Percentiles rank a stretch among this genome's conserved stretches.
Evolutionary conservation across 2,113 vertebrate genomes (phyloP).

Genomic region (Phrynocephalus versicolor): DNA sequence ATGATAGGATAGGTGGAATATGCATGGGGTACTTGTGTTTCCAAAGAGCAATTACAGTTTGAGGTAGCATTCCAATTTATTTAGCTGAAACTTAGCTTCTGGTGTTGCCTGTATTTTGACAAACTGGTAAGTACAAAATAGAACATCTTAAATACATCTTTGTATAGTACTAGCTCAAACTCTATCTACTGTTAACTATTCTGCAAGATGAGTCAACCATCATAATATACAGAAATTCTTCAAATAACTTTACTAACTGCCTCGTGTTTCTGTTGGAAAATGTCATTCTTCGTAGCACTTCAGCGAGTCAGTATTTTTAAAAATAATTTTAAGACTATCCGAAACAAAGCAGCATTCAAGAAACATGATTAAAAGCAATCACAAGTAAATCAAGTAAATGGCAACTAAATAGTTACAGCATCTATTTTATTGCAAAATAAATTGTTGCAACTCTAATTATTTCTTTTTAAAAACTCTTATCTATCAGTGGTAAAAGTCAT

Average conservation of each 20-base stretch:
- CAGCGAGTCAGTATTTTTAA: neutral
- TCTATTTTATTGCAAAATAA: conserved; percentile 74
- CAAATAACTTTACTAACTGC: neutral
- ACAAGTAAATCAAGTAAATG: conserved; percentile 17
- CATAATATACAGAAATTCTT: neutral
- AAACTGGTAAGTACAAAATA: conserved; percentile 8
- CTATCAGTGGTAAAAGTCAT: conserved; percentile 73
- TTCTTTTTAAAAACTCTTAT: conserved; percentile 73
- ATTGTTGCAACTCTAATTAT: conserved; percentile 53
- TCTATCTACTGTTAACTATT: neutral
- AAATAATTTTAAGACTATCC: neutral
- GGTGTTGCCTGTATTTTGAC: neutral
- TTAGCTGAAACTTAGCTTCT: neutral
- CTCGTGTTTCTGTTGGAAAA: neutral
- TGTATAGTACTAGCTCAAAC: neutral
- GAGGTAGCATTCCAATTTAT: conserved; percentile 21
- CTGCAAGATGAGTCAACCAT: neutral
- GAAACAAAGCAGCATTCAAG: neutral
- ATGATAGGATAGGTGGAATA: neutral
- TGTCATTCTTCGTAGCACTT: neutral
- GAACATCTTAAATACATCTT: neutral
- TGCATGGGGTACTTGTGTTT: neutral
- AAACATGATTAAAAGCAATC: conserved; percentile 28
- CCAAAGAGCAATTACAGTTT: conserved; percentile 13
- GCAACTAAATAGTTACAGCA: conserved; percentile 49